phyloP scores from a whole-genome alignment of 2,888 invertebrate species.

The Auanema sp. region DNA sequence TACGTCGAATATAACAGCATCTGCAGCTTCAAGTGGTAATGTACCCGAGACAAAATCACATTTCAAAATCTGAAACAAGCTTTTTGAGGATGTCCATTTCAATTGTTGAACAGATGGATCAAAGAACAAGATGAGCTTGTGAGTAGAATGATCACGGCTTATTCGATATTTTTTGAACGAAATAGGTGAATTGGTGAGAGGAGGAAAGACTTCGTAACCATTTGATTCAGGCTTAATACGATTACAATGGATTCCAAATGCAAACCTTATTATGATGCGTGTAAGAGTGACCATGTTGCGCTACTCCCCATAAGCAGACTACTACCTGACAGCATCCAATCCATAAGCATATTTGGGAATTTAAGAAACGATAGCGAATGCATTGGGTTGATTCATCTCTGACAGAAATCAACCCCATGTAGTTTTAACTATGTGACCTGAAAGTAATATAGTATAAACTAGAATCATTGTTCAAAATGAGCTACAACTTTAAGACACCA shows the following conservation, averaged over 20 bases:
- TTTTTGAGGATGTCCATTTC: conserved; percentile 1
- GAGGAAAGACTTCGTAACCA: not conserved
- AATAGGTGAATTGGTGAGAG: too few relatives aligned
- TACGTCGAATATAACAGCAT: conserved; percentile 54
- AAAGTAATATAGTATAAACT: too few relatives aligned
- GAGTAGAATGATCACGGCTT: not conserved
- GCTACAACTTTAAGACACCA: too few relatives aligned
- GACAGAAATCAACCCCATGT: conserved; percentile 37
- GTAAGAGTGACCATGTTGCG: conserved; percentile 54
- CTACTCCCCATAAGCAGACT: conserved; percentile 53
- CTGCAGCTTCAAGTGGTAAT: conserved; percentile 48
- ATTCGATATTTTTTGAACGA: not conserved
- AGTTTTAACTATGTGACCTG: not conserved
- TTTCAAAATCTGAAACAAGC: conserved; percentile 44
- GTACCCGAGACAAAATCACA: conserved; percentile 55
- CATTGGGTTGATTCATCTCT: conserved; percentile 50
- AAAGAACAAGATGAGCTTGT: conserved; percentile 9
- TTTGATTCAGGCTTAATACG: not conserved
- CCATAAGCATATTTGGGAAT: conserved; percentile 49
- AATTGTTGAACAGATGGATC: conserved; percentile 2
- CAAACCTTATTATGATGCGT: conserved; percentile 41
- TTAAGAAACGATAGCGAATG: conserved; percentile 54
- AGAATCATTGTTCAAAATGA: too few relatives aligned
- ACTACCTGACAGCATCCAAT: conserved; percentile 48
- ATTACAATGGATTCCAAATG: conserved; percentile 9